Percentiles rank a stretch among this genome's conserved stretches.
Evolutionary conservation across 2,888 invertebrate genomes (phyloP).

Genomic region (Heliconius sara): DNA sequence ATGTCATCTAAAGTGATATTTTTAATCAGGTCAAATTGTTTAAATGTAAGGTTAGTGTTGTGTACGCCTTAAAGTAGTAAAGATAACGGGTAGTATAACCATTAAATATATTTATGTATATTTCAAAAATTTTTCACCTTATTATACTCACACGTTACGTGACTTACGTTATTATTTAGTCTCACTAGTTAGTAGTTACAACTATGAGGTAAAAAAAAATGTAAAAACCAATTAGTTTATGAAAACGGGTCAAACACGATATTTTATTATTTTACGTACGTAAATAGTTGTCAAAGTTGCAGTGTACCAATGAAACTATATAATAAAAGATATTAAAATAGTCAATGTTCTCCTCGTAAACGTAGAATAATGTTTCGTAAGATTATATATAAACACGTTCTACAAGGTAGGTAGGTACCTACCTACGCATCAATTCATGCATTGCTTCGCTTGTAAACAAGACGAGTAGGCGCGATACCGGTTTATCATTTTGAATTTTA

Average conservation of each 20-base stretch:
- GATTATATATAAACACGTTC: constrained; percentile 24
- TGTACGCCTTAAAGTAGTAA: neutral
- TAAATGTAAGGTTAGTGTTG: constrained; percentile 27
- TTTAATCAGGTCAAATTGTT: constrained; percentile 31
- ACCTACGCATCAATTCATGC: constrained; percentile 28
- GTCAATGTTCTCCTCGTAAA: neutral
- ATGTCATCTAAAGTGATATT: constrained; percentile 42
- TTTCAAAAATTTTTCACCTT: neutral
- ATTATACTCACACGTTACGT: neutral
- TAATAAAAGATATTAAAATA: constrained; percentile 1
- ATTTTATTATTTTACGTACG: neutral
- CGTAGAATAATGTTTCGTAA: constrained; percentile 14
- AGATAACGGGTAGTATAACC: constrained; percentile 15
- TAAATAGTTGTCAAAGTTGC: neutral
- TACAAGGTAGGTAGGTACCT: constrained; percentile 12
- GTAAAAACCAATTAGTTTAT: neutral
- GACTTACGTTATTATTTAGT: neutral
- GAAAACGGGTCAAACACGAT: neutral
- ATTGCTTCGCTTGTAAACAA: constrained; percentile 31
- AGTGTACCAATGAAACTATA: neutral
- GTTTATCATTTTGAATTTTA: constrained; percentile 40
- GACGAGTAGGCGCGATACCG: constrained; percentile 39
- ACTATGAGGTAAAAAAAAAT: neutral
- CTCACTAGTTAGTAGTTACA: neutral
- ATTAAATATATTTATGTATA: neutral